These are phyloP conservation scores for Indicator indicator DNA, from an alignment of 2,113 vertebrate species.

Conservation along the genomic window DNA sequence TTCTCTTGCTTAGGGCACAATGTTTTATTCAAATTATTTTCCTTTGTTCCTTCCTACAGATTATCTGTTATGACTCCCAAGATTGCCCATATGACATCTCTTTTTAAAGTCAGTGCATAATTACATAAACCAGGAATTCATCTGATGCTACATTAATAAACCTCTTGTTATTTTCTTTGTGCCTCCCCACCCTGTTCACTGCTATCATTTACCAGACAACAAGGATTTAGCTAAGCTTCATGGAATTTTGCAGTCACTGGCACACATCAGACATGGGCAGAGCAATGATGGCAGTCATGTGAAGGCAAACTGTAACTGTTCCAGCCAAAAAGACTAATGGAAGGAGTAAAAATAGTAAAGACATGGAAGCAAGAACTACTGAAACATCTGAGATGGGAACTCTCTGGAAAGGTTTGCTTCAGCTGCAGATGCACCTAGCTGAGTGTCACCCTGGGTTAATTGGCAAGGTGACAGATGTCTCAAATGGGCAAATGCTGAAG, in stretches of 20 bases:
- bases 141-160: slow-evolving; percentile 63
- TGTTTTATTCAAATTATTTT: slow-evolving; percentile 77
- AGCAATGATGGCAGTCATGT: neutral
- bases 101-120: slow-evolving; percentile 57
- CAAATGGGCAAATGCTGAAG: neutral
- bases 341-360: neutral
- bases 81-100: slow-evolving; percentile 26
- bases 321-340: neutral
- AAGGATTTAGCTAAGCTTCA: neutral
- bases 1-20: slow-evolving; percentile 63
- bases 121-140: slow-evolving; percentile 60
- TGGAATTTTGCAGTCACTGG: neutral
- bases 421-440: neutral
- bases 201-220: slow-evolving; percentile 31
- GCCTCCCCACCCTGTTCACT: neutral
- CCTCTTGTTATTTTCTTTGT: neutral
- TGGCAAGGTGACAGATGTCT: slow-evolving; percentile 9
- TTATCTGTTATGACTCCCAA: slow-evolving; percentile 57
- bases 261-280: fast-evolving
- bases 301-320: neutral
- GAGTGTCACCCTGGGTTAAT: slow-evolving; percentile 26
- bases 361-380: neutral
- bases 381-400: neutral
- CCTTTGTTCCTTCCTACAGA: slow-evolving; percentile 68
- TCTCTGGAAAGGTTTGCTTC: neutral